A percentile compares a stretch with the other conserved stretches of the same genome.
Conservation (phyloP, 2,888 invertebrate genomes). For the Drosophila limbata region DNA sequence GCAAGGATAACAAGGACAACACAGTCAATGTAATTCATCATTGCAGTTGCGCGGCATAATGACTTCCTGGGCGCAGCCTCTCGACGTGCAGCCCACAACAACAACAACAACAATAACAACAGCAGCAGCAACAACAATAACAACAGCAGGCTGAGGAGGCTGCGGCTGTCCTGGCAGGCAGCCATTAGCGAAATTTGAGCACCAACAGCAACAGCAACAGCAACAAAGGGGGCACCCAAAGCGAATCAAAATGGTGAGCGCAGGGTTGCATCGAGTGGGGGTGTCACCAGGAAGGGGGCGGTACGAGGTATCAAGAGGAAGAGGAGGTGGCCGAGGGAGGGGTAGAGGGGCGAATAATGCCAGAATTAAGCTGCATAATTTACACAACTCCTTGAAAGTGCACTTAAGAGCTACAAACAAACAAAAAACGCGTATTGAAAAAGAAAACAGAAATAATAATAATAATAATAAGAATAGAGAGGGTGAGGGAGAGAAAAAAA, state of each 20-base stretch:
- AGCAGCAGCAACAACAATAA: constrained; percentile 11
- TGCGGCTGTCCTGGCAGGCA: constrained; percentile 72
- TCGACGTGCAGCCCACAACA: constrained; percentile 37
- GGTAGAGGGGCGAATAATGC: constrained; percentile 45
- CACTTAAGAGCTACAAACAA: constrained; percentile 61
- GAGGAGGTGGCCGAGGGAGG: constrained; percentile 6
- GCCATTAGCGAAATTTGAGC: constrained; percentile 81
- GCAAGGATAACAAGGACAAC: constrained; percentile 24
- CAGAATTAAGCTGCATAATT: constrained; percentile 80
- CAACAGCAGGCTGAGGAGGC: constrained; percentile 34
- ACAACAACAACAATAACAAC: constrained; percentile 18
- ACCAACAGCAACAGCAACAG: constrained; percentile 43
- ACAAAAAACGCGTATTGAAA: constrained; percentile 12
- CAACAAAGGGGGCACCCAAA: constrained; percentile 65
- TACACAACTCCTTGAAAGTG: constrained; percentile 75
- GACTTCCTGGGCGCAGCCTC: constrained; percentile 70
- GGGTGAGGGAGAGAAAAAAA: constrained; percentile 14
- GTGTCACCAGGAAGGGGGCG: constrained; percentile 6
- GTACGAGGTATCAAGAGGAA: background rate
- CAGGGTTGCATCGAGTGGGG: constrained; percentile 43
- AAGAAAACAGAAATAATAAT: constrained; percentile 35
- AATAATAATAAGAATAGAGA: constrained; percentile 41
- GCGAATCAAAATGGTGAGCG: constrained; percentile 67
- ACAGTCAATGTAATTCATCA: constrained; percentile 72
- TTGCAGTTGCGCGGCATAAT: constrained; percentile 80